Base-by-base conservation (phyloP, 2,113 vertebrate species). In the Chloropsis cyanopogon region DNA sequence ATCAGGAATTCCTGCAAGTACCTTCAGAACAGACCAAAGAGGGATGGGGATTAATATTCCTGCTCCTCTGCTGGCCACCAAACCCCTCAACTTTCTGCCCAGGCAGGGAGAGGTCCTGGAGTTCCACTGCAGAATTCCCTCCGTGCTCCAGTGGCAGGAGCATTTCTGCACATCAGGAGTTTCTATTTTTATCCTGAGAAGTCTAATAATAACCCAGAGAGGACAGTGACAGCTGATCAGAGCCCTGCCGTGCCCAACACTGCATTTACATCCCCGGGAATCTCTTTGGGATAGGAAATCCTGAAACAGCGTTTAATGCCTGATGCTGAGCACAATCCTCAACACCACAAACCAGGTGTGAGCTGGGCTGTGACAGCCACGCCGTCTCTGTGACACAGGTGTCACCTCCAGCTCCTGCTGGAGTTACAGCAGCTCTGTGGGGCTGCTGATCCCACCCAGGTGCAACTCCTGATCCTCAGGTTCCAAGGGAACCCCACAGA, bases 141-240 rank as follows among this genome's bases (percentile, higher is more conserved):
- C 64, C 44, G 1, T 0, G 46, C 73, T 49, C 88, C 78, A 88
- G 82, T 47, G 90, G 50, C 94, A 78, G 23, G 28, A 86, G 56
- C 47, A 46, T 61, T 86, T 76, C 93, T 95, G 90, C 92, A 94
- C 96, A 94, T 84, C 90, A 89, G 57, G 82, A 91, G 35, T 44
- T 54, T 46, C 95, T 97, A 69, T 95, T 95, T 97, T 97, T 96
- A 96, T 63, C 92, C 83, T 53, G 53, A 54, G 87, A 93, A 91
- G 81, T 76, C 93, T 94, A 95, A 95, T 86, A 94, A 87, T 70
- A 78, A 78, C 73, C 56, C 54, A 78, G 54, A 70, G 64, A 61
- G 64, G 79, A 29, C 56, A 68, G 46, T 42, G 53, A 76, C 69
- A 91, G 84, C 82, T 87, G 63, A 94, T 93, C 59, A 85, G 95